These are phyloP conservation scores for Zingel zingel DNA, from an alignment of 2,113 vertebrate genomes.

Conservation along the genomic window DNA sequence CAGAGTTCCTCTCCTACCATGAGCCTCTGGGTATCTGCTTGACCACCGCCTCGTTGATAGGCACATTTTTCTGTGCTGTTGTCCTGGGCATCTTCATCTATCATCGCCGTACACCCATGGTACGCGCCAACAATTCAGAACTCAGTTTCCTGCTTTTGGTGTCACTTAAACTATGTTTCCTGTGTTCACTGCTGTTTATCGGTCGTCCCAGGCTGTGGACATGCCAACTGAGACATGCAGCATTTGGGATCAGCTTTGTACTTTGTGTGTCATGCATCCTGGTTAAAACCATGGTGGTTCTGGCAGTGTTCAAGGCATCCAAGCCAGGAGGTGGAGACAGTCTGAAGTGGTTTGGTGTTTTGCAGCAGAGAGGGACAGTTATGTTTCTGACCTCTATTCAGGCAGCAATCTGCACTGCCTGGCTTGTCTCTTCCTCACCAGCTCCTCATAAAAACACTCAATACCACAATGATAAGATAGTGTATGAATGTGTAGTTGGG, in stretches of 20 bases:
- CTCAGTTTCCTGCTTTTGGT: constrained; percentile 80
- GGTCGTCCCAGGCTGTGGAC: constrained; percentile 53
- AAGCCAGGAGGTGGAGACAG: constrained; percentile 31
- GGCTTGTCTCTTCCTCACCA: constrained; percentile 62
- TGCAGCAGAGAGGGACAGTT: constrained; percentile 74
- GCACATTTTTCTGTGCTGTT: constrained; percentile 52
- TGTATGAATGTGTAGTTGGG: constrained; percentile 78
- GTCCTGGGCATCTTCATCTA: constrained; percentile 69
- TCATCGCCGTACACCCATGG: constrained; percentile 76
- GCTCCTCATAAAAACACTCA: constrained; percentile 66
- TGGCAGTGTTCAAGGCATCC: constrained; percentile 54
- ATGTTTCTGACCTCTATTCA: constrained; percentile 65
- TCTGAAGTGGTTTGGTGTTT: constrained; percentile 69
- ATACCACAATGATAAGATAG: constrained; percentile 70
- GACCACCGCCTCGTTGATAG: constrained; percentile 62
- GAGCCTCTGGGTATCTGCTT: constrained; percentile 74
- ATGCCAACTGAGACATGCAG: constrained; percentile 62
- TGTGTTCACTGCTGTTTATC: constrained; percentile 80
- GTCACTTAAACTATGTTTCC: constrained; percentile 80
- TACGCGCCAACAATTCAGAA: constrained; percentile 83
- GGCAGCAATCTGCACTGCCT: constrained; percentile 66
- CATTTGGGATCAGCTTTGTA: constrained; percentile 66
- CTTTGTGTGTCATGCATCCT: constrained; percentile 63
- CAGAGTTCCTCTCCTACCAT: constrained; percentile 66
- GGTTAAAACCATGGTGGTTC: constrained; percentile 63